A percentile compares a stretch with the other conserved stretches of the same genome.
These are phyloP conservation scores for Andrena flavipes DNA, from an alignment of 2,888 invertebrate species.

Conservation along the genomic window DNA sequence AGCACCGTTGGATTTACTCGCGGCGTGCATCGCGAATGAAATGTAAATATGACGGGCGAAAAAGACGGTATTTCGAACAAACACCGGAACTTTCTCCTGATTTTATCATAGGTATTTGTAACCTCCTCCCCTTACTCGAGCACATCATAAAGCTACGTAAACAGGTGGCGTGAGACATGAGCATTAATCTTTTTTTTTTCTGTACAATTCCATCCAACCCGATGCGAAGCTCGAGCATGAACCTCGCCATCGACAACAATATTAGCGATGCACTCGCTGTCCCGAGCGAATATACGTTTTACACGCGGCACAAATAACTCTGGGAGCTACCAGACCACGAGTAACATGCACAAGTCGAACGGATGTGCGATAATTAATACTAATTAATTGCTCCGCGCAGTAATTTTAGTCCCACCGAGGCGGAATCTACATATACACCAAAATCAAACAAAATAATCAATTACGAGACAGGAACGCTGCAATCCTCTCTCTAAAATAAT, in stretches of 20 bases:
- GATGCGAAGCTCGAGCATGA: neutral
- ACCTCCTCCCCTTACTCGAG: neutral
- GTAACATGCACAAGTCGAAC: neutral
- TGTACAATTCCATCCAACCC: slow-evolving; percentile 8
- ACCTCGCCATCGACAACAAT: neutral
- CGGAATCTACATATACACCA: neutral
- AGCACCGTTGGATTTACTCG: neutral
- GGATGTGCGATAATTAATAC: slow-evolving; percentile 1
- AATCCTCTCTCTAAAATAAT: neutral
- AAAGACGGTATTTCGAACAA: neutral
- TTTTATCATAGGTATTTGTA: neutral
- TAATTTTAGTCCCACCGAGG: neutral
- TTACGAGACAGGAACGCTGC: neutral
- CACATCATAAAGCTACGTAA: neutral
- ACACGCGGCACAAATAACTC: neutral
- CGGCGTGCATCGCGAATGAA: neutral
- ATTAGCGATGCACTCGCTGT: neutral
- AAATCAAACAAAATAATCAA: slow-evolving; percentile 1
- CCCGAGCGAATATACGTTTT: neutral
- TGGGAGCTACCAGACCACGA: neutral
- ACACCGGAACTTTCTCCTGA: neutral
- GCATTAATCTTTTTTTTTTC: slow-evolving; percentile 36
- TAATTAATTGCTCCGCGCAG: neutral
- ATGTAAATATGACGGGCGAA: neutral
- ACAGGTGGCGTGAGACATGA: slow-evolving; percentile 14